These are phyloP conservation scores for Rhynchopsitta pachyrhyncha DNA, from an alignment of 2,113 vertebrate genomes.

Conservation along the genomic window DNA sequence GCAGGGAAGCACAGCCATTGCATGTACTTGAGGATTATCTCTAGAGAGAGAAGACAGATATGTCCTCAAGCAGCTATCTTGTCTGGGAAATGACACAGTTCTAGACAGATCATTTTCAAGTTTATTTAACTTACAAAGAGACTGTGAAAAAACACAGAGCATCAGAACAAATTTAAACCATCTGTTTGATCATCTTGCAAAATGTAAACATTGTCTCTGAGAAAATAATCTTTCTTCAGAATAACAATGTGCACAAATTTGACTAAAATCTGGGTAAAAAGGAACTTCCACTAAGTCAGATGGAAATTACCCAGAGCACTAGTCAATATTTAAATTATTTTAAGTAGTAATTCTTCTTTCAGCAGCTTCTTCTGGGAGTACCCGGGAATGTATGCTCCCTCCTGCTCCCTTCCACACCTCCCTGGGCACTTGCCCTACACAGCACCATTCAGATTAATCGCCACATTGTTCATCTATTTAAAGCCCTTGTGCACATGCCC, in stretches of 20 bases:
- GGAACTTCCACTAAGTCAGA: constrained; percentile 3
- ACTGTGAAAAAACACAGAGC: constrained; percentile 63
- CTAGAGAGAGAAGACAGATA: background rate
- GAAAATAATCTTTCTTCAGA: constrained; percentile 44
- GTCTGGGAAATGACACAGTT: constrained; percentile 48
- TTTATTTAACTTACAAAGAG: constrained; percentile 66
- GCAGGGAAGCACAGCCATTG: background rate
- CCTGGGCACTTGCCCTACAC: background rate
- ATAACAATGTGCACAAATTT: constrained; percentile 25
- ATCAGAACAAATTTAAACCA: constrained; percentile 65
- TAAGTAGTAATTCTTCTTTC: background rate
- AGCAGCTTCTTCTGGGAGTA: background rate
- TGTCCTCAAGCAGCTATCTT: constrained; percentile 37
- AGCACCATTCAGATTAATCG: background rate
- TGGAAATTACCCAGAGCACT: background rate
- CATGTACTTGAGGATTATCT: constrained; percentile 25
- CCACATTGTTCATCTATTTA: background rate
- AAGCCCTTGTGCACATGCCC: background rate
- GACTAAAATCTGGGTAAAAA: constrained; percentile 10
- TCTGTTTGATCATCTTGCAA: constrained; percentile 66
- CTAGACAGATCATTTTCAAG: constrained; percentile 59
- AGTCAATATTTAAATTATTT: constrained; percentile 22
- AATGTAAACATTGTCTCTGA: constrained; percentile 52
- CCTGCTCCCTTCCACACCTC: background rate
- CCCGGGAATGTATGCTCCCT: background rate